Conservation (phyloP, 2,113 vertebrate genomes). For the Oryzias celebensis region DNA sequence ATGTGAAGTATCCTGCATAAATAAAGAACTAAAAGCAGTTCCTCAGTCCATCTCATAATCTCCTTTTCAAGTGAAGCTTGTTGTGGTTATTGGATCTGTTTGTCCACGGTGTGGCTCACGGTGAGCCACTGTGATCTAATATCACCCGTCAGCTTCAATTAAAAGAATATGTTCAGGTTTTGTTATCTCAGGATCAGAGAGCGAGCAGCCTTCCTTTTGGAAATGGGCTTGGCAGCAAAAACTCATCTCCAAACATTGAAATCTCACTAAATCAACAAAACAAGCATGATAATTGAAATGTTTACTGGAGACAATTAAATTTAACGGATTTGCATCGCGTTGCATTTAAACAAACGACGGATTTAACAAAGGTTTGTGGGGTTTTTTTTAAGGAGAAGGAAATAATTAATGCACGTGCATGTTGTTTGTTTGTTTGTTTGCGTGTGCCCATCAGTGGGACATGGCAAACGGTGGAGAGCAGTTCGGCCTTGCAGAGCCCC, state of each 20-base stretch:
- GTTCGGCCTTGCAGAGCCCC: conserved; percentile 84
- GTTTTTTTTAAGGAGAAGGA: no score
- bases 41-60: conserved; percentile 31
- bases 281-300: no score
- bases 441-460: conserved; percentile 54
- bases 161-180: neutral
- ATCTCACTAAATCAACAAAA: no score
- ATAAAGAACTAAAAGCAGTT: conserved; percentile 10
- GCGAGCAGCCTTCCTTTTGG: neutral
- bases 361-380: no score
- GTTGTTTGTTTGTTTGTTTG: conserved; percentile 21
- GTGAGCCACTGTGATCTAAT: conserved; percentile 7
- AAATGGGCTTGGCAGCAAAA: neutral
- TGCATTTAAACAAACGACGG: no score
- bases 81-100: conserved; percentile 36
- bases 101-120: neutral
- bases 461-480: conserved; percentile 91
- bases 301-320: no score
- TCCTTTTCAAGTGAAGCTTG: conserved; percentile 13
- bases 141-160: neutral
- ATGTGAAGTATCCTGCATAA: neutral
- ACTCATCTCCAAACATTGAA: no score
- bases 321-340: no score
- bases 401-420: no score
- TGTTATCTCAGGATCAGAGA: conserved; percentile 9